Evolutionary conservation across 2,113 vertebrate species (phyloP).

Genomic region (Chinchilla lanigera): DNA sequence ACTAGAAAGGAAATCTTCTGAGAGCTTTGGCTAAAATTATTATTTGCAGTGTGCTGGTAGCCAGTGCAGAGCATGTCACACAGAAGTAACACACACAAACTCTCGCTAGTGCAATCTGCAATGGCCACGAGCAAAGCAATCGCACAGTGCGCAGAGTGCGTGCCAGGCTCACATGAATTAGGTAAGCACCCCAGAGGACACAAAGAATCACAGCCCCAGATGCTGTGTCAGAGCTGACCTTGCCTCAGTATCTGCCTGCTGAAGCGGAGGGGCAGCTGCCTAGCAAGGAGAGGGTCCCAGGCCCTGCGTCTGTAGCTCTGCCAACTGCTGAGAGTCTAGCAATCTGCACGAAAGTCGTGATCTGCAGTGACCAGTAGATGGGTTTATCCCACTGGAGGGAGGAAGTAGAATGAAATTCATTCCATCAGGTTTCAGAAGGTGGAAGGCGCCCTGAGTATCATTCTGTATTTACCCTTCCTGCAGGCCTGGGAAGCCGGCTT

Average conservation of each 20-base stretch:
- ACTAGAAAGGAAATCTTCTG: neutral
- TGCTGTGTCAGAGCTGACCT: rapidly evolving
- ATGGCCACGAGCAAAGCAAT: neutral
- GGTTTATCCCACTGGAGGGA: neutral
- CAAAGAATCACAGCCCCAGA: neutral
- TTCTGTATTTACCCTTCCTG: neutral
- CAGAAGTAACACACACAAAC: neutral
- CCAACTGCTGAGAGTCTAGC: rapidly evolving
- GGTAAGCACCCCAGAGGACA: neutral
- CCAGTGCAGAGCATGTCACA: neutral
- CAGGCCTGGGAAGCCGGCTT: neutral
- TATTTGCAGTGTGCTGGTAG: neutral
- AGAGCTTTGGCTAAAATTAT: neutral
- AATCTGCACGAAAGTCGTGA: rapidly evolving
- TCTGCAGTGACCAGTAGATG: neutral
- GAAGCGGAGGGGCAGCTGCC: neutral
- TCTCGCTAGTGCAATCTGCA: neutral
- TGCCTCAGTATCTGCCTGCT: rapidly evolving
- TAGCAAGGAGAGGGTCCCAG: too few species aligned
- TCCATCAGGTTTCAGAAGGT: neutral
- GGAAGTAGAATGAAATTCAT: neutral
- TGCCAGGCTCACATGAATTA: neutral
- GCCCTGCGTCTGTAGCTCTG: neutral
- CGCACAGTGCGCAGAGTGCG: rapidly evolving
- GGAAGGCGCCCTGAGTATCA: neutral